A percentile compares a stretch with the other conserved stretches of the same genome.
Evolutionary conservation across 2,888 invertebrate genomes (phyloP).

Genomic region (Apotomis turbidana): DNA sequence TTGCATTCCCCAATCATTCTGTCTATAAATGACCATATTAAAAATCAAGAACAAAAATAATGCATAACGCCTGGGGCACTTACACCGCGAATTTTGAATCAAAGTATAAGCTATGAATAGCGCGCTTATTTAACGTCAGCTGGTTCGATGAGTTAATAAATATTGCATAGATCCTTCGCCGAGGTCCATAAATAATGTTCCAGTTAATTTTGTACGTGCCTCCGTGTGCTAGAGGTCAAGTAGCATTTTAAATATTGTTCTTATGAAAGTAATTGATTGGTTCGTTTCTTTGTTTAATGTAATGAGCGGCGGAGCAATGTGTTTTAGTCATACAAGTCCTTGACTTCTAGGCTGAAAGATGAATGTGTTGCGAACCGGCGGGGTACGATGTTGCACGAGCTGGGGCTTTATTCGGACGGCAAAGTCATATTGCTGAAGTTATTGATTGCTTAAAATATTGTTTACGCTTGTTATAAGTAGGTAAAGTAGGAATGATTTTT

Average conservation of each 20-base stretch:
- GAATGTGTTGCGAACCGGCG: conserved; percentile 27
- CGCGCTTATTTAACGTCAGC: conserved; percentile 54
- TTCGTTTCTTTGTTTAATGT: conserved; percentile 66
- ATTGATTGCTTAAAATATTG: too few species aligned
- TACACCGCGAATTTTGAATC: neutral
- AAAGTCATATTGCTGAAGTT: neutral
- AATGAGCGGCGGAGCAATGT: conserved; percentile 54
- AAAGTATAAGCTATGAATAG: conserved; percentile 54
- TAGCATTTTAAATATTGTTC: conserved; percentile 66
- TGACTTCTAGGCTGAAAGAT: conserved; percentile 46
- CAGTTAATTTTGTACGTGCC: conserved; percentile 68
- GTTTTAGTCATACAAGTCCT: conserved; percentile 54
- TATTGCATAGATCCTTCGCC: conserved; percentile 63
- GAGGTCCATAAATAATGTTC: conserved; percentile 67
- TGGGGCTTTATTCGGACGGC: neutral
- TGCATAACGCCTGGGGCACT: too few species aligned
- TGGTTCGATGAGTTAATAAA: conserved; percentile 67
- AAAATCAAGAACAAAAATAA: too few species aligned
- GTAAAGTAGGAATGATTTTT: too few species aligned
- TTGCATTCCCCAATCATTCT: too few species aligned
- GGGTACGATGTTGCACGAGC: conserved; percentile 11
- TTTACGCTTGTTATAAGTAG: too few species aligned
- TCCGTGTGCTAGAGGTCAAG: conserved; percentile 68
- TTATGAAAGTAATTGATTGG: conserved; percentile 68
- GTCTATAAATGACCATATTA: too few species aligned